These are phyloP conservation scores for Notothenia coriiceps DNA, from an alignment of 2,113 vertebrate species.

Conservation along the genomic window DNA sequence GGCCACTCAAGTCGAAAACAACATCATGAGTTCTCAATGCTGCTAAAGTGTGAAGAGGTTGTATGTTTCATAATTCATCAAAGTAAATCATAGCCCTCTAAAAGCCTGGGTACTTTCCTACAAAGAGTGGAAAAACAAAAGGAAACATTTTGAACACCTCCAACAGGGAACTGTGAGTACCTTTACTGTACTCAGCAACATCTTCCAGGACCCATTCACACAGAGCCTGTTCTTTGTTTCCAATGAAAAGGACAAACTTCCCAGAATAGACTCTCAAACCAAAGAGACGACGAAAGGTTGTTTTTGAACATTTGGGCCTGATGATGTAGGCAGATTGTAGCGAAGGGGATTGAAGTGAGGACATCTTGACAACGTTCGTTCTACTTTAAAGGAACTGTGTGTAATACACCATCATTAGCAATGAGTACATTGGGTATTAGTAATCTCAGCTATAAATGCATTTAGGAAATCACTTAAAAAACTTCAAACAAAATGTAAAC, in stretches of 20 bases:
- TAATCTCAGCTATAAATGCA: neutral
- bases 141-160: neutral
- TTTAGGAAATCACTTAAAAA: neutral
- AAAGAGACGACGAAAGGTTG: neutral
- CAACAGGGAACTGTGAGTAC: slow-evolving; percentile 18
- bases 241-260: neutral
- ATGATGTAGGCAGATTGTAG: neutral
- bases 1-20: too few relatives aligned
- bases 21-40: too few relatives aligned
- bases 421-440: neutral
- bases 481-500: too few relatives aligned
- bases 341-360: neutral
- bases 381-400: neutral
- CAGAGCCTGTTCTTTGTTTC: neutral
- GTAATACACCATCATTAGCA: too few relatives aligned
- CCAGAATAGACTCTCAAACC: slow-evolving; percentile 1
- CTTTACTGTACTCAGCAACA: slow-evolving; percentile 37
- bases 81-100: neutral
- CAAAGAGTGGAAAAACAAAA: neutral
- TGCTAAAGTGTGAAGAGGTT: neutral
- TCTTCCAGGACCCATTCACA: slow-evolving; percentile 12
- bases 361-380: neutral
- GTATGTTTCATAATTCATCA: neutral
- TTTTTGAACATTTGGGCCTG: neutral
- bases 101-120: neutral